Evolutionary conservation across 2,797 vertebrate genomes (phyloP).

Genomic region (Sardinella longiceps): DNA sequence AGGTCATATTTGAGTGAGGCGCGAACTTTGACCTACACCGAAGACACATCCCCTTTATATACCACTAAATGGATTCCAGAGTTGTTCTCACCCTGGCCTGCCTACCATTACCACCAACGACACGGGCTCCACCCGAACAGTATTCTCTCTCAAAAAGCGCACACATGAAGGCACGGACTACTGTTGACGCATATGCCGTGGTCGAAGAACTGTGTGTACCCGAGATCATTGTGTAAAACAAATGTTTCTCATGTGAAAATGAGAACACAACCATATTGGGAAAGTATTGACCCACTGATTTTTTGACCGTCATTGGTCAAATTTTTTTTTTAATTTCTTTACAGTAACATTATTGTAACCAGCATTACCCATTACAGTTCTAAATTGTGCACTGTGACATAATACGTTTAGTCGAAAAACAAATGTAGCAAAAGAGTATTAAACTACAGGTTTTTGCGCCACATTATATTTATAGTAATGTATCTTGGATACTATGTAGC

Average conservation of each 20-base stretch:
- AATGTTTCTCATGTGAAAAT: neutral
- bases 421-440: no score
- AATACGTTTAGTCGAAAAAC: neutral
- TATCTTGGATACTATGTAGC: no score
- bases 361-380: neutral
- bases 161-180: neutral
- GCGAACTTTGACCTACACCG: constrained; percentile 74
- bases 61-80: constrained; percentile 64
- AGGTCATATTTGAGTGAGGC: constrained; percentile 62
- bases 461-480: no score
- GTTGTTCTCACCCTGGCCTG: constrained; percentile 43
- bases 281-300: no score
- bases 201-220: neutral
- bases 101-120: constrained; percentile 33
- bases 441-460: neutral
- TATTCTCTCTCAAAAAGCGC: constrained; percentile 15
- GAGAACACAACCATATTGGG: neutral
- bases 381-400: neutral
- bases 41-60: constrained; percentile 49
- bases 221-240: neutral
- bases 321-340: neutral
- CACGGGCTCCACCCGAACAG: constrained; percentile 33
- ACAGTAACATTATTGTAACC: neutral
- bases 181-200: neutral
- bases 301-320: neutral